phyloP scores from a whole-genome alignment of 2,113 vertebrate genomes.

The Melanerpes aurifrons region DNA sequence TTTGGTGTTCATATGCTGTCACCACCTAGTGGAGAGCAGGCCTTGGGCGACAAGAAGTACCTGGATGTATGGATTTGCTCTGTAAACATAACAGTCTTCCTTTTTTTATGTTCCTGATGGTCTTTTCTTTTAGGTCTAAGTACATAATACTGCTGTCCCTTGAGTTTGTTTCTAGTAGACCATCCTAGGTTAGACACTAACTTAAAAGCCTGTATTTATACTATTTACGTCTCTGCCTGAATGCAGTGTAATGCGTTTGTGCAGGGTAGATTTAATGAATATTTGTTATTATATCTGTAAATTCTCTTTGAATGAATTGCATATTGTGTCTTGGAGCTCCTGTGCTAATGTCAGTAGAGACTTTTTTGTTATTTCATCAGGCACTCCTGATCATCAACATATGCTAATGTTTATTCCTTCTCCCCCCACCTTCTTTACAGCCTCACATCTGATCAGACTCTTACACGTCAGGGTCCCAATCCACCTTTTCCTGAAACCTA shows the following conservation, averaged over 20 bases:
- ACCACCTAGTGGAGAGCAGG: slow-evolving; percentile 39
- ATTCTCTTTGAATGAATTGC: background rate
- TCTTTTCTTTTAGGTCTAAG: background rate
- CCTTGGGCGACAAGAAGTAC: rapidly evolving
- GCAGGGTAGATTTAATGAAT: background rate
- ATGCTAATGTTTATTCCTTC: background rate
- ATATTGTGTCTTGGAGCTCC: background rate
- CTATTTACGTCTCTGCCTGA: background rate
- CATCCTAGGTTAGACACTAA: background rate
- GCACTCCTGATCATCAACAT: background rate
- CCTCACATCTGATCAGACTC: slow-evolving; percentile 81
- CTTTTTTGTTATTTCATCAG: background rate
- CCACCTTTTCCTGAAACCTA: slow-evolving; percentile 86
- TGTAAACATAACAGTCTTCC: background rate
- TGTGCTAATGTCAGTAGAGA: background rate
- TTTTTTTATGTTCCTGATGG: background rate
- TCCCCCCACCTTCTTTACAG: slow-evolving; percentile 64
- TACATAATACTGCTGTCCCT: background rate
- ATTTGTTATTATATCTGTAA: background rate
- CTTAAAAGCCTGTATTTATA: background rate
- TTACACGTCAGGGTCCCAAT: slow-evolving; percentile 85
- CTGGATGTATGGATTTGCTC: background rate
- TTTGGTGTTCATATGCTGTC: slow-evolving; percentile 7
- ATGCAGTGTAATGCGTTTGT: background rate
- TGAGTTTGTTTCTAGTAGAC: background rate